Evolutionary conservation across 2,888 invertebrate genomes (phyloP).

Genomic region (Mactromeris polynyma): DNA sequence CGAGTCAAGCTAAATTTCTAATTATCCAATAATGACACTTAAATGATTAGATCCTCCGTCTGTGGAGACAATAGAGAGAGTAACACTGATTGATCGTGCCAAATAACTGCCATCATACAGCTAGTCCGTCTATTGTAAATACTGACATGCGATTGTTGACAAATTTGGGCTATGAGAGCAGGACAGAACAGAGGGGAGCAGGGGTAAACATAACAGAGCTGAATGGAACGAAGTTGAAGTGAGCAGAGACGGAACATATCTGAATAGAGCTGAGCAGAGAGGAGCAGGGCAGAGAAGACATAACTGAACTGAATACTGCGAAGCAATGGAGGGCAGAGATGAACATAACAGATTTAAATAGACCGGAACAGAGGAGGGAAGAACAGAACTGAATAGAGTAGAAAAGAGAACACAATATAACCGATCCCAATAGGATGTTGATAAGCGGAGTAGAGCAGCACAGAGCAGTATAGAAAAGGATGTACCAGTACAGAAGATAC

Average conservation of each 20-base stretch:
- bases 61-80: background rate
- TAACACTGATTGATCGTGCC: background rate
- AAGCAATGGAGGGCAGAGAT: no score
- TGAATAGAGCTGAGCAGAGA: background rate
- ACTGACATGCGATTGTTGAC: background rate
- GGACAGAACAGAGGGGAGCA: background rate
- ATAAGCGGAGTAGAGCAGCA: background rate
- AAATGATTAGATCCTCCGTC: background rate
- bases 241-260: background rate
- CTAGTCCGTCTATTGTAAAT: background rate
- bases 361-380: no score
- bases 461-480: background rate
- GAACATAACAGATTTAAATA: no score
- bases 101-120: background rate
- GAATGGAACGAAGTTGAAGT: background rate
- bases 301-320: no score
- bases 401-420: background rate
- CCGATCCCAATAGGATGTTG: background rate
- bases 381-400: background rate
- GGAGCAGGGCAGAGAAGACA: background rate
- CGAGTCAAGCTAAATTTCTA: background rate
- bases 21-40: constrained; percentile 7
- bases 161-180: background rate
- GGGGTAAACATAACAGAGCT: background rate
- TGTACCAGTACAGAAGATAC: no score